Evolutionary conservation across 2,797 vertebrate species (phyloP), one percentile per base, ranked within the genome.

Genomic region (Hylomyscus alleni): DNA sequence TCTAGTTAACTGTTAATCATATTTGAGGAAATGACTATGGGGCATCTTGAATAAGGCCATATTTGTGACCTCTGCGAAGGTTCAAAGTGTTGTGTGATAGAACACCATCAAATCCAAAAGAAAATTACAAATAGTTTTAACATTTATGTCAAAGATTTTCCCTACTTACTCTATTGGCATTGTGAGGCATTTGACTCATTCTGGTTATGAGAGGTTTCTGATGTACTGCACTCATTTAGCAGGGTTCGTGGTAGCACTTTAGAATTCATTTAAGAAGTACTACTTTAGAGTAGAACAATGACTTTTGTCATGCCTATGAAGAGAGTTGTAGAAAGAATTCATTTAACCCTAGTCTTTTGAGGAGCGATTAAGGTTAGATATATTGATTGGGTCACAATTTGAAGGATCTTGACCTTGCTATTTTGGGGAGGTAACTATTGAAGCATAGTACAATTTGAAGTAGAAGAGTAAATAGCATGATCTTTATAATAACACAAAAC

Each of bases 401-500:
- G n/a, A 62, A 84, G 37, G 40, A 83, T 6, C 22, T 76, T 7
- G 1, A 50, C 93, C 6, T 90, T 88, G 22, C 47, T 62, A 29
- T 11, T 47, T 3, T 73, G 84, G 81, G 22, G 58, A 83, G 22
- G 22, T 47, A 29, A 65, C 26, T 3, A 65, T 20, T 76, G 31
- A 73, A 10, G 3, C 34, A 67, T 22, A 20, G 14, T 26, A 31
- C 37, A 67, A 40, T 52, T 88, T 47, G 76, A 80, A 86, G 60
- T 65, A 56, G 2, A 14, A 34, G 9, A 50, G 9, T 77, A 29
- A 34, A 54, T 22, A 80, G 2, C 13, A 31, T 50, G 4, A 0
- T 13, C 22, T 83, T 86, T 89, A 24, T 5, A 91, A 19, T 75
- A 81, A n/a, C 73, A 60, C 44, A 91, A 87, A 93, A 89, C 24